Conservation (phyloP, 2,888 invertebrate species). For the Xiphydria camelus region DNA sequence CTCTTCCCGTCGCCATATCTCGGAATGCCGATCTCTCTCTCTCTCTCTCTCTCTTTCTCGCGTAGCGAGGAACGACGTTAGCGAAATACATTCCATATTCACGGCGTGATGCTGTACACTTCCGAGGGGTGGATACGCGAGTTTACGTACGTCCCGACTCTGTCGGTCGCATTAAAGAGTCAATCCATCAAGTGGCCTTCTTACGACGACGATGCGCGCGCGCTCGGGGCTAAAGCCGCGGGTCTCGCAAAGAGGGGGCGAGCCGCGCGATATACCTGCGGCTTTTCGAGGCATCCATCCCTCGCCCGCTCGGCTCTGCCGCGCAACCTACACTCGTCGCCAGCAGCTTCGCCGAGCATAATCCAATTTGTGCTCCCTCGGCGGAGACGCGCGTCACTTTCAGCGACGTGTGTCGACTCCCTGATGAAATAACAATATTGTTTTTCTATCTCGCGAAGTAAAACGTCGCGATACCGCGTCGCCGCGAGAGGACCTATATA, state of each 20-base stretch:
- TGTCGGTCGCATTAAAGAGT: constrained; percentile 48
- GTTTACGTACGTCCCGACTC: no score
- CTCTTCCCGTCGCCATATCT: no score
- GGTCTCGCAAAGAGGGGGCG: neutral
- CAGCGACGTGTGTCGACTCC: constrained; percentile 51
- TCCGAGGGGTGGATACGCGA: no score
- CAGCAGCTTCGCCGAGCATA: constrained; percentile 35
- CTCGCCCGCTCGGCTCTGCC: no score
- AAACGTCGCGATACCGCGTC: constrained; percentile 11
- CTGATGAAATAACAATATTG: constrained; percentile 54
- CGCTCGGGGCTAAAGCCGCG: constrained; percentile 21
- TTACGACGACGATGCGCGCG: constrained; percentile 26
- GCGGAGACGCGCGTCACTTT: constrained; percentile 43
- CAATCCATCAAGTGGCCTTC: constrained; percentile 48
- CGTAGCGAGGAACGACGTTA: no score
- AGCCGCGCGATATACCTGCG: neutral
- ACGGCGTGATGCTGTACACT: no score
- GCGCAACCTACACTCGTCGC: constrained; percentile 1
- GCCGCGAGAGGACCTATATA: no score
- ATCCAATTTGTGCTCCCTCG: constrained; percentile 54
- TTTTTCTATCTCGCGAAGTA: constrained; percentile 39
- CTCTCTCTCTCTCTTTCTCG: neutral
- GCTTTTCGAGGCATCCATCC: neutral
- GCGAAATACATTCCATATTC: no score
- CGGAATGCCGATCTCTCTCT: no score